phyloP scores from a whole-genome alignment of 2,888 invertebrate species.

The Hemicrepidius hirtus region DNA sequence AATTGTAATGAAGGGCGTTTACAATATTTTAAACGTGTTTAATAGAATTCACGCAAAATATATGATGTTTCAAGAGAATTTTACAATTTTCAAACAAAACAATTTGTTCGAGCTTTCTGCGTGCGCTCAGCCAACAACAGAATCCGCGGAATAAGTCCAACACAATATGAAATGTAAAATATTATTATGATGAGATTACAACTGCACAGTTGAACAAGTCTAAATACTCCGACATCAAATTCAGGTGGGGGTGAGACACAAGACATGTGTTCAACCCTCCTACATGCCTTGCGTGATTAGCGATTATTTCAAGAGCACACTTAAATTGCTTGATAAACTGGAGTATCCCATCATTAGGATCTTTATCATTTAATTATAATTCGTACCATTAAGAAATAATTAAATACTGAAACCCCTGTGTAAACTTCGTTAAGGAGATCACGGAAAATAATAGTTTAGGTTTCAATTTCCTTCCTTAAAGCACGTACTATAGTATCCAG shows the following conservation, averaged over 20 bases:
- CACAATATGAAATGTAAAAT: constrained; percentile 73
- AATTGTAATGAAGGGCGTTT: neutral
- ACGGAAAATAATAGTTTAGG: neutral
- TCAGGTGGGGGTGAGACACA: constrained; percentile 66
- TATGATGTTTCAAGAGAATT: neutral
- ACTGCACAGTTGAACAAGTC: constrained; percentile 78
- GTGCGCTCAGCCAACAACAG: constrained; percentile 50
- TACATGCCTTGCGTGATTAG: constrained; percentile 52
- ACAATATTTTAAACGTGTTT: neutral
- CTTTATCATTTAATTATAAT: constrained; percentile 51
- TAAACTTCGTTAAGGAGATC: constrained; percentile 22
- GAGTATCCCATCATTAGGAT: constrained; percentile 46
- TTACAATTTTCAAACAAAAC: constrained; percentile 49
- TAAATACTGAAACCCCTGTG: constrained; percentile 41
- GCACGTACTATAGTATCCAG: too few relatives aligned
- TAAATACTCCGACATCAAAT: constrained; percentile 70
- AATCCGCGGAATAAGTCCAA: constrained; percentile 66
- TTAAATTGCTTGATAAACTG: constrained; percentile 49
- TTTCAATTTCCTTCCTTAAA: too few relatives aligned
- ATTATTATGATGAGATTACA: constrained; percentile 82
- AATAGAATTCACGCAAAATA: neutral
- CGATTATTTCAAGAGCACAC: constrained; percentile 53
- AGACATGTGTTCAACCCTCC: constrained; percentile 60
- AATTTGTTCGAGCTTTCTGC: constrained; percentile 49
- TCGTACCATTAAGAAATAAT: constrained; percentile 46